Evolutionary conservation across 2,113 vertebrate species (phyloP).

Genomic region (Gymnarchus niloticus): DNA sequence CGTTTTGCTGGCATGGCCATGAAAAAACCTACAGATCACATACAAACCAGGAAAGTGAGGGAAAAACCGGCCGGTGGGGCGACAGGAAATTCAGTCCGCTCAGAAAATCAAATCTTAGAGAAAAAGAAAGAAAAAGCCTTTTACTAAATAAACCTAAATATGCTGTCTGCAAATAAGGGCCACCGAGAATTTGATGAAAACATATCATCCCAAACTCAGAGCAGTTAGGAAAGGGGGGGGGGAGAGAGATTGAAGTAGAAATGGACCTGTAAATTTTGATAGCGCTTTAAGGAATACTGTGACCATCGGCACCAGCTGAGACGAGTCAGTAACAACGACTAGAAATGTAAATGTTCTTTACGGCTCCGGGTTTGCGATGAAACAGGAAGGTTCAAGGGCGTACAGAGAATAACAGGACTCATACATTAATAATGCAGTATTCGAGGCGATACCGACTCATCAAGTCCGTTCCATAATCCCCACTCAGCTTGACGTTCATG

Average conservation of each 20-base stretch:
- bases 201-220: conserved; percentile 57
- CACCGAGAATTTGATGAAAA: conserved; percentile 24
- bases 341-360: conserved; percentile 18
- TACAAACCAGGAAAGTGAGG: conserved; percentile 65
- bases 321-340: conserved; percentile 27
- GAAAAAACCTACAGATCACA: conserved; percentile 73
- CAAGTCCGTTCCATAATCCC: conserved; percentile 75
- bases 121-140: conserved; percentile 51
- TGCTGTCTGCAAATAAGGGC: conserved; percentile 15
- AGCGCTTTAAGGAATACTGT: conserved; percentile 73
- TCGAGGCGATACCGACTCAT: conserved; percentile 71
- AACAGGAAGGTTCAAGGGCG: conserved; percentile 69
- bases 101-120: conserved; percentile 42
- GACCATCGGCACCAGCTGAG: conserved; percentile 66
- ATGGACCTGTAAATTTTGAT: conserved; percentile 57
- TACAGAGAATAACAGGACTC: conserved; percentile 63
- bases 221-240: conserved; percentile 39
- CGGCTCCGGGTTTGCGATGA: conserved; percentile 43
- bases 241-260: conserved; percentile 41
- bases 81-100: conserved; percentile 54
- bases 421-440: conserved; percentile 73
- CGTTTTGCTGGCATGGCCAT: conserved; percentile 84
- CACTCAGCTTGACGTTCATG: conserved; percentile 73
- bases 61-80: conserved; percentile 73
- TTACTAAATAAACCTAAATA: conserved; percentile 53